Evolutionary conservation across 1,140 invertebrate genomes (phyloP).

Genomic region (Trichonephila clavata): DNA sequence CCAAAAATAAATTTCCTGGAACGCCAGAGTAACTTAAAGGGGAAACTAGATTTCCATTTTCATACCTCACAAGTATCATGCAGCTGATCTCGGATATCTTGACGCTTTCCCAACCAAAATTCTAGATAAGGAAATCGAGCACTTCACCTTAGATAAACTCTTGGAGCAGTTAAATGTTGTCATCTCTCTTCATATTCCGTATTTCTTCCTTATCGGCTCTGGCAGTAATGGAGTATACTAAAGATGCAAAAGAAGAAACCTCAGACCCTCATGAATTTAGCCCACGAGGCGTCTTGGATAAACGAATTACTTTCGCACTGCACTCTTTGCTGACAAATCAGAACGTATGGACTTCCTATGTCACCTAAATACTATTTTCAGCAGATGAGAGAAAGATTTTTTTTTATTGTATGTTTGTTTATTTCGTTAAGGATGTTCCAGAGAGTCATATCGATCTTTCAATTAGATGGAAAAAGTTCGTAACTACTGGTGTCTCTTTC

Average conservation of each 20-base stretch:
- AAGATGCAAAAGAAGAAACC: slow-evolving; percentile 50
- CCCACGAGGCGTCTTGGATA: slow-evolving; percentile 53
- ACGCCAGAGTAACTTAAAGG: too few species aligned
- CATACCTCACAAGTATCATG: too few species aligned
- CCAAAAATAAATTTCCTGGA: too few species aligned
- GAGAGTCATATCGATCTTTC: slow-evolving; percentile 49
- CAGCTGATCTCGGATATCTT: too few species aligned
- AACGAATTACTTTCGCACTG: slow-evolving; percentile 72
- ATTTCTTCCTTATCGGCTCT: slow-evolving; percentile 35
- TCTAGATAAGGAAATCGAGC: too few species aligned
- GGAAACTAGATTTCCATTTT: too few species aligned
- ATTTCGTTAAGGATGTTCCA: slow-evolving; percentile 39
- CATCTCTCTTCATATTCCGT: slow-evolving; percentile 57
- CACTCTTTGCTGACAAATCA: slow-evolving; percentile 73
- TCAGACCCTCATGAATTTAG: slow-evolving; percentile 14
- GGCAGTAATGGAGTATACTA: slow-evolving; percentile 20
- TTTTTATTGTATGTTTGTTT: slow-evolving; percentile 27
- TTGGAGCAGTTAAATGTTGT: background rate
- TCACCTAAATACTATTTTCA: slow-evolving; percentile 61
- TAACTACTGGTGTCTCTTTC: slow-evolving; percentile 25
- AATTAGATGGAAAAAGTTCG: slow-evolving; percentile 61
- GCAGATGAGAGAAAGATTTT: slow-evolving; percentile 29
- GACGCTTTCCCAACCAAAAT: too few species aligned
- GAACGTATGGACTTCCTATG: slow-evolving; percentile 63
- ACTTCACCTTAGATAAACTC: too few species aligned